phyloP scores from a whole-genome alignment of 2,113 vertebrate genomes.

The Meles meles region DNA sequence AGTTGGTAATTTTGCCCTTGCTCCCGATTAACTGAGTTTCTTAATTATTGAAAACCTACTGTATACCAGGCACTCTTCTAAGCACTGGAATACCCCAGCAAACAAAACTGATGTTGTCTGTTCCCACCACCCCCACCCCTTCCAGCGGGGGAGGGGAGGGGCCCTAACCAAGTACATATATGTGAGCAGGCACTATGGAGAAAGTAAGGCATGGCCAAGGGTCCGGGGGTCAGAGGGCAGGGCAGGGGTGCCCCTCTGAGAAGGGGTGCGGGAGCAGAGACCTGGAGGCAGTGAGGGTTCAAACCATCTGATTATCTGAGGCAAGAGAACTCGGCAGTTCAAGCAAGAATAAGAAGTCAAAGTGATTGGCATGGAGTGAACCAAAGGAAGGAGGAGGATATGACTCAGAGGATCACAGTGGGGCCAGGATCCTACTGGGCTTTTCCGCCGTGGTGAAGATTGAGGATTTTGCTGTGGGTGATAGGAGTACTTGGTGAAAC shows the following conservation, averaged over 20 bases:
- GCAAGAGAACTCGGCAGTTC: not conserved
- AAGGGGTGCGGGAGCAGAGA: not conserved
- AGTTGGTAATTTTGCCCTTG: not conserved
- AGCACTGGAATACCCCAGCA: not conserved
- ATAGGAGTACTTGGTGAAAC: not conserved
- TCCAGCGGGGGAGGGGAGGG: not conserved
- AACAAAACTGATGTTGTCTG: not conserved
- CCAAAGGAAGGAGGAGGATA: not conserved
- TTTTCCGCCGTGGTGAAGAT: not conserved
- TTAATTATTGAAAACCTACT: not conserved
- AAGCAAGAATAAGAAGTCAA: not conserved
- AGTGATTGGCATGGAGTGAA: not conserved
- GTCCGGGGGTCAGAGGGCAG: not conserved
- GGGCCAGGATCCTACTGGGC: not conserved
- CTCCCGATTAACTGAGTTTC: not conserved
- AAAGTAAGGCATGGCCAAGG: not conserved
- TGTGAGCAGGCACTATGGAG: not conserved
- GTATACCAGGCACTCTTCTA: not conserved
- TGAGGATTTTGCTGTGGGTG: not conserved
- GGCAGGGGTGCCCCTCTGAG: not conserved
- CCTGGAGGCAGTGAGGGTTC: not conserved
- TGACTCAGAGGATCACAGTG: not conserved
- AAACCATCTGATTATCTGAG: not conserved
- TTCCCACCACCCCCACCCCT: not conserved
- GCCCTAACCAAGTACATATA: not conserved